Evolutionary conservation across 2,797 vertebrate genomes (phyloP), one percentile per base, ranked within the genome.

Genomic region (Periparus ater): DNA sequence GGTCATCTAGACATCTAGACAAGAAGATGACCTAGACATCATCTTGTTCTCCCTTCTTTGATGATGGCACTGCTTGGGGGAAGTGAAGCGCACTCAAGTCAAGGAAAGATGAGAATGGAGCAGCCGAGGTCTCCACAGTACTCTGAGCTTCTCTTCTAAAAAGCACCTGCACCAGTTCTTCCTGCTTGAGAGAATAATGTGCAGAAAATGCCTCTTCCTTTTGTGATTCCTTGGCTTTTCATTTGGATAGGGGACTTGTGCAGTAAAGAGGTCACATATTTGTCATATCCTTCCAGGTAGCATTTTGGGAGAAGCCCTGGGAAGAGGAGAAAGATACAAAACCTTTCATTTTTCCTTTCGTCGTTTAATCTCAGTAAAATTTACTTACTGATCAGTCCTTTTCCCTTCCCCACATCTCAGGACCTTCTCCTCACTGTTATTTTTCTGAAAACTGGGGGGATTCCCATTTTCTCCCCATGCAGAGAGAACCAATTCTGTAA

Each of bases 21-120:
- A 7, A 85, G 62, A 38, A 57, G 55, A 13, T 13, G 11, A 51
- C 19, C 23, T 42, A n/a, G 30, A 32, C 0, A 1, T 40, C 25
- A 23, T 40, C 27, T 55, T 80, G 22, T 48, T 66, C n/a, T 86
- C 17, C 45, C 34, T 88, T 18, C 11, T 67, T 17, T 48, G 23
- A 45, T 42, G 25, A 54, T 1, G 2, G 9, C 29, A 19, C 11
- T 67, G 8, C 18, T 0, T 67, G 16, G 6, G 27, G 22, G 47
- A 27, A 45, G 17, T 26, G 27, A 60, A 78, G 17, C 1, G 1
- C 8, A 29, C 10, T 65, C 42, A 71, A 42, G 13, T 38, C 26
- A 68, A 88, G 17, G 4, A 18, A 79, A 76, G 32, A 4, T 60
- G 42, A 66, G 22, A 70, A 20, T 2, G 51, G 38, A 57, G 40